phyloP scores from a whole-genome alignment of 1,140 invertebrate species.

The Chironomus tepperi region DNA sequence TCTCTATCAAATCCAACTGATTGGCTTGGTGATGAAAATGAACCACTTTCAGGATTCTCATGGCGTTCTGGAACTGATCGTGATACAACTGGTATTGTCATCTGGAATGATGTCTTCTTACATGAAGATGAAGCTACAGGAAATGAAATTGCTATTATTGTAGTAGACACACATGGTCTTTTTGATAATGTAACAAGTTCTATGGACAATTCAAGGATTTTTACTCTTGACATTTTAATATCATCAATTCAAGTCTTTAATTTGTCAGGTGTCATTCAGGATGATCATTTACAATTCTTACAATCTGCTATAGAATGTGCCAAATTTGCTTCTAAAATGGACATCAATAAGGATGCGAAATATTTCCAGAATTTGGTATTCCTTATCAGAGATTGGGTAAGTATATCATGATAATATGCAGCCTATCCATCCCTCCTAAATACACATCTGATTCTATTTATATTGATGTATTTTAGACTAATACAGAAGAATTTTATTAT shows the following conservation, averaged over 20 bases:
- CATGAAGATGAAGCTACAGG: conserved; percentile 26
- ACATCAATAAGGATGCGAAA: conserved; percentile 45
- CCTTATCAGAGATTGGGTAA: conserved; percentile 60
- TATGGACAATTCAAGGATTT: conserved; percentile 59
- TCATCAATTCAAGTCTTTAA: conserved; percentile 58
- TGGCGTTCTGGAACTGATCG: conserved; percentile 85
- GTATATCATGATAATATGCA: too few species aligned
- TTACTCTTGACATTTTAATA: conserved; percentile 55
- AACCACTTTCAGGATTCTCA: conserved; percentile 65
- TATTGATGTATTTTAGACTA: not conserved
- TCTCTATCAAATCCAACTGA: conserved; percentile 33
- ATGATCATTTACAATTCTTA: conserved; percentile 58
- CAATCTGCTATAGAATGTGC: conserved; percentile 67
- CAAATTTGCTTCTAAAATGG: conserved; percentile 54
- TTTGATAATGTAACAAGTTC: conserved; percentile 63
- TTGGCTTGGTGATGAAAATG: conserved; percentile 56
- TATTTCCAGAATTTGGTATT: conserved; percentile 63
- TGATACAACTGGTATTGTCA: conserved; percentile 83
- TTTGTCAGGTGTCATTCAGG: conserved; percentile 55
- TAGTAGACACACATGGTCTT: conserved; percentile 64
- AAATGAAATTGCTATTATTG: conserved; percentile 47
- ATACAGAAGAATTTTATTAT: not conserved
- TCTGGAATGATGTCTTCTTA: conserved; percentile 83
- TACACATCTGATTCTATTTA: too few species aligned
- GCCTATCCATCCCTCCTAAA: too few species aligned